Base-by-base conservation (phyloP, 2,888 invertebrate genomes). In the Cantharis rufa region DNA sequence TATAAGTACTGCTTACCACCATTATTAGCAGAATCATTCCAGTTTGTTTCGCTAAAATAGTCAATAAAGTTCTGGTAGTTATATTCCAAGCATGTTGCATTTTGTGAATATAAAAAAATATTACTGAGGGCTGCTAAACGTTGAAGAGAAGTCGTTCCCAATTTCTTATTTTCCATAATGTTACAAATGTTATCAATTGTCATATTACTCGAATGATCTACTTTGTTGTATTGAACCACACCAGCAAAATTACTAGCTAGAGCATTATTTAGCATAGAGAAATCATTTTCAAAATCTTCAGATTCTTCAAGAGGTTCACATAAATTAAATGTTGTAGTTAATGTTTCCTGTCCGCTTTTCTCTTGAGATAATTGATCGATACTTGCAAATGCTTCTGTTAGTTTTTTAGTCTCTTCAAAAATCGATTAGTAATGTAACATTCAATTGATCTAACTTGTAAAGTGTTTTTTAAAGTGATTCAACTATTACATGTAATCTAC, bases 211-310 rank as follows among this genome's bases (percentile, higher is more conserved):
- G 92, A 92, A 27, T 96, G 91, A 86, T 98, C 98, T 85, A 98
- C 98, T 85, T 95, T 95, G 86, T 98, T 98, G 86, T 98, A 98
- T 85, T 98, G 98, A 0, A 98, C 98, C 62, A 98, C 91, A 62
- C 93, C 96, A 71, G 96, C 97, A 87, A 98, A 95, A 87, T 95
- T 94, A 68, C 93, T 92, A 0, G 97, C 95, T 64, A 98, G 88
- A 13, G 91, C 92, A 85, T 93, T 94, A 86, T 93, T 96, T 74
- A 98, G 92, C 85, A 94, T 97, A 1, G 93, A 90, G 13, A 96
- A 90, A 84, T 96, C 95, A 62, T 92, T 88, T 2, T 80, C 80
- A 78, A 91, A 91, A 0, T 89, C 86, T 15, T 91, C 88, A 0
- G 92, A 92, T 5, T 90, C 88, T 80, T 92, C 90, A 70, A 96